Conservation (phyloP, 2,113 vertebrate genomes). For the Microtus oregoni region DNA sequence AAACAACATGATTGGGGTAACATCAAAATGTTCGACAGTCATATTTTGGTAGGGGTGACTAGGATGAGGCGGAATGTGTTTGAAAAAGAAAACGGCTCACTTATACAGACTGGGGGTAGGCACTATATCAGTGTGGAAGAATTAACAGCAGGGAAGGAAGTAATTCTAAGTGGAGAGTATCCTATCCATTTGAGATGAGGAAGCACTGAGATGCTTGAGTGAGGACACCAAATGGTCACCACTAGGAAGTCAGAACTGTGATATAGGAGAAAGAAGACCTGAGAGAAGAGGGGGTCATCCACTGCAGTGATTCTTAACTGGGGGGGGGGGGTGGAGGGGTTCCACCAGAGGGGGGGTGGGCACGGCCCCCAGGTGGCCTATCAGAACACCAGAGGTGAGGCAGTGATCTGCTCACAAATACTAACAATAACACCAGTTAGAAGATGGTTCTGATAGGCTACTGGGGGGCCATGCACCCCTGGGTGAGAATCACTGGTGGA, state of each 20-base stretch:
- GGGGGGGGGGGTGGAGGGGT: not conserved
- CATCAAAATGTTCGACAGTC: too few relatives aligned
- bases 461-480: not conserved
- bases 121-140: too few relatives aligned
- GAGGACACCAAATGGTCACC: not conserved
- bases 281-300: not conserved
- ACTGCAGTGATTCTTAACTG: not conserved
- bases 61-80: too few relatives aligned
- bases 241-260: not conserved
- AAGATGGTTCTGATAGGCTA: slow-evolving; percentile 19
- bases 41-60: too few relatives aligned
- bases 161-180: not conserved
- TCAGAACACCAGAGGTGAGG: not conserved
- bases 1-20: too few relatives aligned
- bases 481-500: slow-evolving; percentile 41
- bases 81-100: too few relatives aligned
- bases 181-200: too few relatives aligned
- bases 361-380: not conserved
- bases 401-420: slow-evolving; percentile 8
- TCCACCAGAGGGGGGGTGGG: not conserved
- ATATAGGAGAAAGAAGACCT: not conserved
- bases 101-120: too few relatives aligned
- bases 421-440: not conserved
- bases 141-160: too few relatives aligned
- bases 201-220: too few relatives aligned